phyloP scores from a whole-genome alignment of 2,797 vertebrate genomes.

The Urocyon cinereoargenteus region DNA sequence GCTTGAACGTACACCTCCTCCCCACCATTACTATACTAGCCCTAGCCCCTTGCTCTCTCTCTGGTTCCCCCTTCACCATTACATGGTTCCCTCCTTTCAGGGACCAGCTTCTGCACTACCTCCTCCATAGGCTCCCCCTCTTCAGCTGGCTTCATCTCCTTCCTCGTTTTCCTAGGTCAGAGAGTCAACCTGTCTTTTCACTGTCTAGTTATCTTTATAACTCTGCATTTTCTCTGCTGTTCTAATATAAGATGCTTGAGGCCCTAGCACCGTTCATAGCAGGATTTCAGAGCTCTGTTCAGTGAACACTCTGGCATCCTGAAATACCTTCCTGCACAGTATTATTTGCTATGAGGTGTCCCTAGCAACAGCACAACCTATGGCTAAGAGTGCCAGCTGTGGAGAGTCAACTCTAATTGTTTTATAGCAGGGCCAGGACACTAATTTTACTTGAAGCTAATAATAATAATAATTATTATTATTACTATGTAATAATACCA shows the following conservation, averaged over 20 bases:
- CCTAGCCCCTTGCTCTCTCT: neutral
- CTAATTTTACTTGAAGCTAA: neutral
- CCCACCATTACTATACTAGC: neutral
- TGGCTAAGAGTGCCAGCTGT: conserved; percentile 29
- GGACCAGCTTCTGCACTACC: neutral
- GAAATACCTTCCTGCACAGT: conserved; percentile 4
- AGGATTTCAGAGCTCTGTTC: conserved; percentile 24
- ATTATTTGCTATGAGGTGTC: neutral
- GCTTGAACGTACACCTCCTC: neutral
- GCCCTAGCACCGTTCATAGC: neutral
- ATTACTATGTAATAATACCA: neutral
- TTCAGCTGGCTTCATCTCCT: neutral
- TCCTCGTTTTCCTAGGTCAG: neutral
- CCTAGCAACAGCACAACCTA: neutral
- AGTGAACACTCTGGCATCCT: neutral
- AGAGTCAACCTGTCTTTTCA: neutral
- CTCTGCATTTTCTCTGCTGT: conserved; percentile 30
- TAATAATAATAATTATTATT: neutral
- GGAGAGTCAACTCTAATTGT: neutral
- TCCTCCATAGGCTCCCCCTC: neutral
- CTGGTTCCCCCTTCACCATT: neutral
- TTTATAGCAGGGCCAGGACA: neutral
- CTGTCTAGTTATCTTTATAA: neutral
- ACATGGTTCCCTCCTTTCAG: neutral
- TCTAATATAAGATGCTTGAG: neutral